Evolutionary conservation across 2,888 invertebrate genomes (phyloP), one percentile per base, ranked within the genome.

Genomic region (Melinopterus prodromus): DNA sequence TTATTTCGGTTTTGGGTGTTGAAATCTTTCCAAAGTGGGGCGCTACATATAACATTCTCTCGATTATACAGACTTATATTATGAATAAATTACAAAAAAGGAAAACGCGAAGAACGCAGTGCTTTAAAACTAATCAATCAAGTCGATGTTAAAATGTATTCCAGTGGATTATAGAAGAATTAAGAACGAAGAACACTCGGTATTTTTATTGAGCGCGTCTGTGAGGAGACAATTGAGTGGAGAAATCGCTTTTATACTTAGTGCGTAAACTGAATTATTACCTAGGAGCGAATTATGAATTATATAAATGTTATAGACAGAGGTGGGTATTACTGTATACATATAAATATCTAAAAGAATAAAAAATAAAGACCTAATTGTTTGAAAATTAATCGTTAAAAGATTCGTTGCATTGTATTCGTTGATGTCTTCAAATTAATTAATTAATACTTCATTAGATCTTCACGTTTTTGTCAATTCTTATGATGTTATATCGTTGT

Each of bases 251-350:
- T 16, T 71, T 71, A 71, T 71, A 16, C 71, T 16, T 71, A 74
- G 37, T 74, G 37, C 15, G 37, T 36, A 74, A 74, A 74, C 16
- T 16, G 15, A 74, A 74, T 74, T 26, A 16, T 26, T 26, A 26
- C 1, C 3, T 74, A 74, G 37, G n/a, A 74, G 37, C 15, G n/a
- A 74, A n/a, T 36, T 36, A 74, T 26, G 35, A 37, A 74, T 26
- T 84, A 83, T 84, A 82, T 85, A 84, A 83, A 83, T 85, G 84
- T 85, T 86, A 86, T 84, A 85, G 53, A 77, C 83, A 86, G 84
- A 86, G 85, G 84, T 86, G 85, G 85, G 84, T 85, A 84, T 85
- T 86, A 82, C 82, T 83, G 82, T 83, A 78, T 79, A 76, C 78
- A 79, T 36, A 6, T 74, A 71, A 71, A 15, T 15, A 15, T n/a